These are phyloP conservation scores for Lineus longissimus DNA, from an alignment of 1,140 invertebrate genomes.

Conservation along the genomic window DNA sequence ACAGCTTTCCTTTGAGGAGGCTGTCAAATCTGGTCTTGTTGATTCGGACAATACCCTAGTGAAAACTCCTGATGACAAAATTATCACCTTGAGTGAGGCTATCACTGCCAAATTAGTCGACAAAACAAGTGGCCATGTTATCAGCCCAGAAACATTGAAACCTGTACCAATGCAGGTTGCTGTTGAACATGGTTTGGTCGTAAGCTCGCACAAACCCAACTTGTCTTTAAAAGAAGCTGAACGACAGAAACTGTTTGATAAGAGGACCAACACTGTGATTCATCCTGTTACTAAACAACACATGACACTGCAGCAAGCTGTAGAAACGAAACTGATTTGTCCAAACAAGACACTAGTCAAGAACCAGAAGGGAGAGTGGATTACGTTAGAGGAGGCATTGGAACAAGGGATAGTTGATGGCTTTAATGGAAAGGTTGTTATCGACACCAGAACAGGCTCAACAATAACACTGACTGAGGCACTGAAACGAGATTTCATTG, in stretches of 20 bases:
- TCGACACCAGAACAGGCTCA: constrained; percentile 57
- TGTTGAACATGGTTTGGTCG: constrained; percentile 68
- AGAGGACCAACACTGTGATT: constrained; percentile 66
- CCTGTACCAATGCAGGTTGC: constrained; percentile 49
- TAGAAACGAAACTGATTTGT: constrained; percentile 67
- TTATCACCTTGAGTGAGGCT: no score
- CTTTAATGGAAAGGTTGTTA: constrained; percentile 22
- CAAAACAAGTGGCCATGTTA: no score
- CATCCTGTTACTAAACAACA: constrained; percentile 69
- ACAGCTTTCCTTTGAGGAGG: constrained; percentile 70
- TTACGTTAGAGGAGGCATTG: constrained; percentile 35
- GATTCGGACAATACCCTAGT: constrained; percentile 71
- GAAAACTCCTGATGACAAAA: constrained; percentile 64
- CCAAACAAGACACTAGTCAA: constrained; percentile 58
- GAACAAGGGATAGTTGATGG: constrained; percentile 45
- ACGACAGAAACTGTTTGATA: constrained; percentile 68
- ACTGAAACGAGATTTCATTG: constrained; percentile 71
- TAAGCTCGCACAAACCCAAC: constrained; percentile 54
- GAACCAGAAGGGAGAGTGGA: constrained; percentile 4
- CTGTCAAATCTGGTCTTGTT: constrained; percentile 68
- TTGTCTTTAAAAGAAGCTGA: constrained; percentile 73
- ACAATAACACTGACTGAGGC: constrained; percentile 80
- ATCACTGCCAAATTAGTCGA: no score
- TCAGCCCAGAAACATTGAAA: no score
- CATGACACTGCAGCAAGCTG: constrained; percentile 65